phyloP scores from a whole-genome alignment of 2,113 vertebrate genomes.

The Osmerus mordax region DNA sequence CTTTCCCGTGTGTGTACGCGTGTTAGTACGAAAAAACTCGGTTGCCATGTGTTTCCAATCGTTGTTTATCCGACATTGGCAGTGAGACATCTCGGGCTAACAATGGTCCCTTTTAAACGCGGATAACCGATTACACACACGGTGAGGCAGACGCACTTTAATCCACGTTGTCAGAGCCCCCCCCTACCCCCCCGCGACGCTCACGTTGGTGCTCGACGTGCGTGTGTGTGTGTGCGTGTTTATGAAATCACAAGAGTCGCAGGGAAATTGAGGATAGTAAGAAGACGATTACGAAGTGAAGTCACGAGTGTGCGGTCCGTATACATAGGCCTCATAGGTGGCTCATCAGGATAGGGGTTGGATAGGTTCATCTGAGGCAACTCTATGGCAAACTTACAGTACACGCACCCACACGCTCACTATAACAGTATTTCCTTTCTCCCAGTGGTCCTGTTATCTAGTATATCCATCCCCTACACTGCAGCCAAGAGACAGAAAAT shows the following conservation, averaged over 20 bases:
- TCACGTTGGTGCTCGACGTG: too few species aligned
- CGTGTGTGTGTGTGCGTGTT: too few species aligned
- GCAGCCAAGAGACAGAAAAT: neutral
- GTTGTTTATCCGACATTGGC: slow-evolving; percentile 16
- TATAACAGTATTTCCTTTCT: neutral
- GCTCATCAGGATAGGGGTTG: neutral
- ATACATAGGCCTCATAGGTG: neutral
- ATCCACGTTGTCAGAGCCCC: slow-evolving; percentile 11
- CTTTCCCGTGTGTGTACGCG: neutral
- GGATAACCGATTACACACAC: neutral
- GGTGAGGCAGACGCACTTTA: neutral
- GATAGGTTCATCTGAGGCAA: too few species aligned
- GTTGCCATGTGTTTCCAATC: slow-evolving; percentile 30
- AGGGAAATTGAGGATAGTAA: too few species aligned
- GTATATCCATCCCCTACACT: neutral
- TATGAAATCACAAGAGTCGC: too few species aligned
- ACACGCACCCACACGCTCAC: neutral
- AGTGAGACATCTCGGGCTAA: slow-evolving; percentile 14
- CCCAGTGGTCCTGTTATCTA: neutral
- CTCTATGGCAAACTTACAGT: neutral
- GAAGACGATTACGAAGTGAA: too few species aligned
- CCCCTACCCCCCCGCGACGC: neutral
- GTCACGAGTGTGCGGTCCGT: neutral
- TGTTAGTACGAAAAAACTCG: neutral
- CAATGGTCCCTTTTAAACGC: slow-evolving; percentile 27